These are phyloP conservation scores for Ochotona princeps DNA, from an alignment of 2,113 vertebrate genomes.

Conservation along the genomic window DNA sequence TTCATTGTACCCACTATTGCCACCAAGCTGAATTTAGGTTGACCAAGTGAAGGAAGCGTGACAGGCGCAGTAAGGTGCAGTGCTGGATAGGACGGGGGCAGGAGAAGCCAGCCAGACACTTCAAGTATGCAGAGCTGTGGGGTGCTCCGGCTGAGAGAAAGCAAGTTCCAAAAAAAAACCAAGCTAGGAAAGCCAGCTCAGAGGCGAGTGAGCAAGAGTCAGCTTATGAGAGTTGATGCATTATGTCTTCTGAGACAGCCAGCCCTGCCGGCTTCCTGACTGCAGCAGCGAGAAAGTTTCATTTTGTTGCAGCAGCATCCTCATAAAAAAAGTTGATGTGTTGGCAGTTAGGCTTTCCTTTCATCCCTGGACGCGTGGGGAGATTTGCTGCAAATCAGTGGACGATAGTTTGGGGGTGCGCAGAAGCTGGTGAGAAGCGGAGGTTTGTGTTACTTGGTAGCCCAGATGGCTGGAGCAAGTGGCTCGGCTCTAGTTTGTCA, in stretches of 20 bases:
- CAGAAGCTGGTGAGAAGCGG: constrained; percentile 51
- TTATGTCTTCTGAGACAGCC: constrained; percentile 13
- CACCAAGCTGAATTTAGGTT: not conserved
- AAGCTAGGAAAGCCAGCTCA: not conserved
- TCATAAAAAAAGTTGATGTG: constrained; percentile 40
- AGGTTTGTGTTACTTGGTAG: constrained; percentile 56
- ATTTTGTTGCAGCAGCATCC: constrained; percentile 24
- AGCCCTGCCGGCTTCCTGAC: not conserved
- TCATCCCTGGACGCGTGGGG: constrained; percentile 36
- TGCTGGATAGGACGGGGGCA: too few species aligned
- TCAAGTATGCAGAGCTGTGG: not conserved
- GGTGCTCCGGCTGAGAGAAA: not conserved
- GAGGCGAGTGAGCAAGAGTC: constrained; percentile 1
- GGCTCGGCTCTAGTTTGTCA: constrained; percentile 20
- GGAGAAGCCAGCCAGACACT: not conserved
- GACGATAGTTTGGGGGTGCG: constrained; percentile 68
- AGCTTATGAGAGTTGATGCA: not conserved
- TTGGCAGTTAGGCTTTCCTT: constrained; percentile 20
- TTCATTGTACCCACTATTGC: not conserved
- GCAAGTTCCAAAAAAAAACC: constrained; percentile 17
- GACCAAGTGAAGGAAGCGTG: not conserved
- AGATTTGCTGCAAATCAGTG: constrained; percentile 66
- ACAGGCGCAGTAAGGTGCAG: not conserved
- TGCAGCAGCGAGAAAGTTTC: not conserved
- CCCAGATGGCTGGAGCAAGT: constrained; percentile 66